A percentile compares a stretch with the other conserved stretches of the same genome.
Evolutionary conservation across 2,888 invertebrate species (phyloP).

Genomic region (Cyrtodaria siliqua): DNA sequence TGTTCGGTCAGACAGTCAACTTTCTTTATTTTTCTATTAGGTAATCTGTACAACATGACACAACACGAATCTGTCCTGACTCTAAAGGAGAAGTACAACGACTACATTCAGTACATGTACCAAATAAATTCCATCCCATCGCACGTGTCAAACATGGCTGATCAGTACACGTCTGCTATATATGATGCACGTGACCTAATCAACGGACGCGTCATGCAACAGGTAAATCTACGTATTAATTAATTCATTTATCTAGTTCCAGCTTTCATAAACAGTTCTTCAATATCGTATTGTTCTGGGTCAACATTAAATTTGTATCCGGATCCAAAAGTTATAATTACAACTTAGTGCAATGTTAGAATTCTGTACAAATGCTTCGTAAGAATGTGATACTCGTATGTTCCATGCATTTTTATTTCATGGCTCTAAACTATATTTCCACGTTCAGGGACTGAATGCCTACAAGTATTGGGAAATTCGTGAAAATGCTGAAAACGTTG

Average conservation of each 20-base stretch:
- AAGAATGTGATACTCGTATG: no score
- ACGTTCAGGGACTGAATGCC: slow-evolving; percentile 68
- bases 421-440: no score
- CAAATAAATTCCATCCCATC: slow-evolving; percentile 10
- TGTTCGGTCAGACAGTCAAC: no score
- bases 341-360: no score
- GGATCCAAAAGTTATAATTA: no score
- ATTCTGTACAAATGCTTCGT: no score
- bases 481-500: slow-evolving; percentile 59
- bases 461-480: slow-evolving; percentile 75
- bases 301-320: not conserved
- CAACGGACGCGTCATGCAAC: slow-evolving; percentile 30
- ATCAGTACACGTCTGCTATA: slow-evolving; percentile 57
- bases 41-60: slow-evolving; percentile 25
- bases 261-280: not conserved
- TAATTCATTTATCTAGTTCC: not conserved
- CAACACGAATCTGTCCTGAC: not conserved
- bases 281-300: no score
- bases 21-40: slow-evolving; percentile 4
- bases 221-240: not conserved
- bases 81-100: slow-evolving; percentile 22
- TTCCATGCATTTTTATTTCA: no score
- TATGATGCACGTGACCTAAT: slow-evolving; percentile 51
- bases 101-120: slow-evolving; percentile 26
- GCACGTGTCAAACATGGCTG: slow-evolving; percentile 28